Conservation (phyloP, 2,888 invertebrate species). For the Anarsia innoxiella region DNA sequence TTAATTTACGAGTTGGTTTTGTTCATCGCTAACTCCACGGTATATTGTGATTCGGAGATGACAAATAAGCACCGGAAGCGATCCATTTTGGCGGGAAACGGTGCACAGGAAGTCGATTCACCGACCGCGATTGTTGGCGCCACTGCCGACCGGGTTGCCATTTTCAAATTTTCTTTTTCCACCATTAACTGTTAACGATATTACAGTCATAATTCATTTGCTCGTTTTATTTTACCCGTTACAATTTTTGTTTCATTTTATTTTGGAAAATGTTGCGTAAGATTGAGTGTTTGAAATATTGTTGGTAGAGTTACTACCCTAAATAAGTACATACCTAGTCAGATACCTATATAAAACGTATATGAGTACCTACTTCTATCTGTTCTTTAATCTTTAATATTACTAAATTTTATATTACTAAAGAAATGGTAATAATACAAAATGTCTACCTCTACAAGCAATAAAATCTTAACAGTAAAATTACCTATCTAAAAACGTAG, state of each 20-base stretch:
- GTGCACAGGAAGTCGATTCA: conserved; percentile 69
- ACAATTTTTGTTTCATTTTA: conserved; percentile 15
- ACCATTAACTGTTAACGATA: neutral
- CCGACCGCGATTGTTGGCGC: conserved; percentile 71
- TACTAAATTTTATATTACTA: too few relatives aligned
- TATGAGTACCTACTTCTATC: too few relatives aligned
- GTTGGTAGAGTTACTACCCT: too few relatives aligned
- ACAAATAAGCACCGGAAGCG: conserved; percentile 71
- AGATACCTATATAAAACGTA: too few relatives aligned
- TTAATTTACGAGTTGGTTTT: conserved; percentile 1
- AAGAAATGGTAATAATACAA: too few relatives aligned
- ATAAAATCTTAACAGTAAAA: too few relatives aligned
- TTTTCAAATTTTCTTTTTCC: conserved; percentile 24
- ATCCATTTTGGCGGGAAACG: conserved; percentile 74
- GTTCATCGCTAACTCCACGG: conserved; percentile 25
- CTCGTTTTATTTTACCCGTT: conserved; percentile 14
- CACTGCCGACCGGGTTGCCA: conserved; percentile 38
- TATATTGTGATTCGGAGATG: conserved; percentile 51
- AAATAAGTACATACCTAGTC: too few relatives aligned
- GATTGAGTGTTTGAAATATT: too few relatives aligned
- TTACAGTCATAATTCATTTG: conserved; percentile 9
- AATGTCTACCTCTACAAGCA: too few relatives aligned
- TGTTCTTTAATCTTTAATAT: too few relatives aligned
- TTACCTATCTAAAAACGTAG: too few relatives aligned
- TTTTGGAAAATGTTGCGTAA: neutral